Conservation (phyloP, 2,113 vertebrate genomes). For the Bubo scandiacus region DNA sequence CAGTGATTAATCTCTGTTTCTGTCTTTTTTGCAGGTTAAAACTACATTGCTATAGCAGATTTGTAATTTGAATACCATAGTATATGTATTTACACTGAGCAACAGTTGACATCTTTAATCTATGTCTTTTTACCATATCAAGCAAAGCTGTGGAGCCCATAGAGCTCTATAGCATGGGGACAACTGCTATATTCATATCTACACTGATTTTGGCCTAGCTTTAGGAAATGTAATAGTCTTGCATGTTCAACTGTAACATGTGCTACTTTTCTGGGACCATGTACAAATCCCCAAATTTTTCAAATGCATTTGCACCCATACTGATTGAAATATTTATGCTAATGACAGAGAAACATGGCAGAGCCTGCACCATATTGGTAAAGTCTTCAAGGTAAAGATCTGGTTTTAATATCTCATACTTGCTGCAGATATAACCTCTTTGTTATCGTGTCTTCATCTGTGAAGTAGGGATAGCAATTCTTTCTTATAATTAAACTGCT, state of each 20-base stretch:
- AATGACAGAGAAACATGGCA: neutral
- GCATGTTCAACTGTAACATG: accelerated
- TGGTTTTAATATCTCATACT: neutral
- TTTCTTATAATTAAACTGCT: neutral
- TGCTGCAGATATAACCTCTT: neutral
- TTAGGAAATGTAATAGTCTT: neutral
- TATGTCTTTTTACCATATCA: neutral
- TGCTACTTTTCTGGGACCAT: neutral
- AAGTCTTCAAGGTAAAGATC: neutral
- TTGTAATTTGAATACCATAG: neutral
- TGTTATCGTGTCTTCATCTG: neutral
- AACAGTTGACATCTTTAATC: neutral
- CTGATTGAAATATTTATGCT: neutral
- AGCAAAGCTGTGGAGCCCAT: neutral
- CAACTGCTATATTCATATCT: neutral
- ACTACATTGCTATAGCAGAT: neutral
- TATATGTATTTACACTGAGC: neutral
- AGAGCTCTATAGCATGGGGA: neutral
- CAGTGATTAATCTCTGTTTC: neutral
- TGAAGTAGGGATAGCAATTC: neutral
- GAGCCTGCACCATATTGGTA: accelerated
- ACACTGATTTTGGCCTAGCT: neutral
- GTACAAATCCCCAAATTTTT: neutral
- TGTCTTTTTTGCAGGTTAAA: neutral
- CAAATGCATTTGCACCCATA: neutral